Percentiles rank a stretch among this genome's conserved stretches.
phyloP scores from a whole-genome alignment of 2,888 invertebrate genomes.

The Dicycla oo region DNA sequence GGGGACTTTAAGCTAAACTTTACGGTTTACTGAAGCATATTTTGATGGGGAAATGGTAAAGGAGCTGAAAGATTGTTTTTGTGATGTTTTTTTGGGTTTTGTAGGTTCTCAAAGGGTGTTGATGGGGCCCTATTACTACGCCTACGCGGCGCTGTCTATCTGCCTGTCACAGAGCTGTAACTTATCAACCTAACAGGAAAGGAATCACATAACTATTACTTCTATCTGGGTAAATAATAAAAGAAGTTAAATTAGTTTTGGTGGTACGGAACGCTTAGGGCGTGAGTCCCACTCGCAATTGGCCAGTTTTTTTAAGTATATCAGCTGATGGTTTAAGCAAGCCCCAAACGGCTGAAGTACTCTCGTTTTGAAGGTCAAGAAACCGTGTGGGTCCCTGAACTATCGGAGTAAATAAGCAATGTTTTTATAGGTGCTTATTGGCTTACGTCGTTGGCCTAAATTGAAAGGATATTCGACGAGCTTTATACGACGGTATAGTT shows the following conservation, averaged over 20 bases:
- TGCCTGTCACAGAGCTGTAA: no score
- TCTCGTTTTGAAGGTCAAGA: slow-evolving; percentile 3
- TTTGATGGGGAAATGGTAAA: slow-evolving; percentile 22
- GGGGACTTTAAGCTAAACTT: slow-evolving; percentile 38
- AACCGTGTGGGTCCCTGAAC: neutral
- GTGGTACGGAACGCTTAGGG: no score
- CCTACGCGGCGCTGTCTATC: no score
- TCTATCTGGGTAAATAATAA: neutral
- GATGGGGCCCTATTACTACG: no score
- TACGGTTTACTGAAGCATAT: slow-evolving; percentile 26
- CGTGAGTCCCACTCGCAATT: neutral
- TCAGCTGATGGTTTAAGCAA: neutral
- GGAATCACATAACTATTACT: no score
- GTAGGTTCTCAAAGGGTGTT: neutral
- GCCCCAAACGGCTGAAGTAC: neutral
- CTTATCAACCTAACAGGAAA: no score
- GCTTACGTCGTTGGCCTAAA: slow-evolving; percentile 23
- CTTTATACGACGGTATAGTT: neutral
- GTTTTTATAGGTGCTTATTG: slow-evolving; percentile 32
- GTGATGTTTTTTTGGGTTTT: neutral
- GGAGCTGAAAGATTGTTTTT: slow-evolving; percentile 6
- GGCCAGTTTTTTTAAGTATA: neutral
- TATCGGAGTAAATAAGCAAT: neutral
- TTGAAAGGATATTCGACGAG: slow-evolving; percentile 23
- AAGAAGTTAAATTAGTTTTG: neutral